Evolutionary conservation across 2,113 vertebrate species (phyloP).

Genomic region (Pterophyllum scalare): DNA sequence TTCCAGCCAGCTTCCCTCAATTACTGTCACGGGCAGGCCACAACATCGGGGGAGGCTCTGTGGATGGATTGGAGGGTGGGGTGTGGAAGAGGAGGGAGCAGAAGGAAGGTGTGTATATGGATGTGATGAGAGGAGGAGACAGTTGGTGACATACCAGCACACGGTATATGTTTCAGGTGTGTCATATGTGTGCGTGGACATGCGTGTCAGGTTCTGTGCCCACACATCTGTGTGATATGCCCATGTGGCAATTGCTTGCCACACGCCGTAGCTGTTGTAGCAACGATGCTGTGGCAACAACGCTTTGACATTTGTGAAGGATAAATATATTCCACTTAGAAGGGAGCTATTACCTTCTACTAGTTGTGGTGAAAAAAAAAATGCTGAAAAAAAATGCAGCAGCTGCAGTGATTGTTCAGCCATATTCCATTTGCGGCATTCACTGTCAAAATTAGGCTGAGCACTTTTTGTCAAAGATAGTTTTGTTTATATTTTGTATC

Average conservation of each 20-base stretch:
- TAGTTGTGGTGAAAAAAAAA: conserved; percentile 19
- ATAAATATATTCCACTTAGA: conserved; percentile 66
- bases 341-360: conserved; percentile 35
- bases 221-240: conserved; percentile 41
- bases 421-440: background rate
- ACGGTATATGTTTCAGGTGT: conserved; percentile 72
- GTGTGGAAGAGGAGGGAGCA: conserved; percentile 12
- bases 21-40: conserved; percentile 79
- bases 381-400: background rate
- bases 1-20: conserved; percentile 83
- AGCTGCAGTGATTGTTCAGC: conserved; percentile 28
- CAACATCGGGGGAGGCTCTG: conserved; percentile 64
- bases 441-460: background rate
- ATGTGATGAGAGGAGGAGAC: conserved; percentile 68
- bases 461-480: background rate
- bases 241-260: conserved; percentile 59
- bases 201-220: background rate
- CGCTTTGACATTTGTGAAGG: conserved; percentile 69
- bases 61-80: conserved; percentile 36
- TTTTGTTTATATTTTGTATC: background rate
- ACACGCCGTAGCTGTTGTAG: conserved; percentile 48
- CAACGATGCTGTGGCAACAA: conserved; percentile 43
- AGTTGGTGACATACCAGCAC: conserved; percentile 58
- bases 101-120: conserved; percentile 46
- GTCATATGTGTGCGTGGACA: conserved; percentile 38